These are phyloP conservation scores for Sander vitreus DNA, from an alignment of 2,113 vertebrate genomes.

Conservation along the genomic window DNA sequence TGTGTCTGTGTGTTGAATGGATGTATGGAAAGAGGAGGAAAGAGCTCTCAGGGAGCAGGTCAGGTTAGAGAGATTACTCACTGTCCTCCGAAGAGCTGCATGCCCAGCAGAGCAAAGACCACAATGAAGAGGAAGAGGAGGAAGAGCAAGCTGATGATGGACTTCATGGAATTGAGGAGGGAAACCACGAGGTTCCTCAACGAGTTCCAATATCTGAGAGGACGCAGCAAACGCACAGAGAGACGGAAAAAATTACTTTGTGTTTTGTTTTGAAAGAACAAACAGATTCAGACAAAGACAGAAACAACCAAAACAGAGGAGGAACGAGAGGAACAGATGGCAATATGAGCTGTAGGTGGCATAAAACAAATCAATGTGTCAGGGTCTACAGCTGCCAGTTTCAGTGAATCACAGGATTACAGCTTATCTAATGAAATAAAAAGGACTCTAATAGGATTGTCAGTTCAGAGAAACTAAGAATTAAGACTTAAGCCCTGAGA, in stretches of 20 bases:
- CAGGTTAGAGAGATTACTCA: conserved; percentile 79
- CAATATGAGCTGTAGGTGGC: conserved; percentile 32
- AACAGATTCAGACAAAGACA: not conserved
- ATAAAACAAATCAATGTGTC: conserved; percentile 44
- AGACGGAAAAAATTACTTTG: not conserved
- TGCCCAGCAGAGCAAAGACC: conserved; percentile 96
- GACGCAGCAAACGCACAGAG: not conserved
- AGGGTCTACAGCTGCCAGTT: conserved; percentile 40
- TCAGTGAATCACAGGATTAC: conserved; percentile 52
- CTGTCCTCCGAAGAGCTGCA: conserved; percentile 99
- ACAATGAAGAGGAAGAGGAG: conserved; percentile 99
- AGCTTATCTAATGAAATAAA: conserved; percentile 43
- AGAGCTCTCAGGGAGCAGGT: not conserved
- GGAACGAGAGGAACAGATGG: conserved; percentile 15
- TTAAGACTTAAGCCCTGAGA: not conserved
- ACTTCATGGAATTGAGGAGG: conserved; percentile 98
- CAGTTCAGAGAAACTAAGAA: conserved; percentile 1
- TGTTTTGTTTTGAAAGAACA: not conserved
- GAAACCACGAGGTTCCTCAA: conserved; percentile 96
- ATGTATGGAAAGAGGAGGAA: not conserved
- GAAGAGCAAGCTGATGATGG: conserved; percentile 98
- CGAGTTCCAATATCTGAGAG: conserved; percentile 95
- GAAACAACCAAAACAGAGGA: conserved; percentile 19
- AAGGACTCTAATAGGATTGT: conserved; percentile 32
- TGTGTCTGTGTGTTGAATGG: not conserved